Percentiles rank a stretch among this genome's conserved stretches.
These are phyloP conservation scores for Brachypodius melanocephalos DNA, from an alignment of 2,113 vertebrate species.

Conservation along the genomic window DNA sequence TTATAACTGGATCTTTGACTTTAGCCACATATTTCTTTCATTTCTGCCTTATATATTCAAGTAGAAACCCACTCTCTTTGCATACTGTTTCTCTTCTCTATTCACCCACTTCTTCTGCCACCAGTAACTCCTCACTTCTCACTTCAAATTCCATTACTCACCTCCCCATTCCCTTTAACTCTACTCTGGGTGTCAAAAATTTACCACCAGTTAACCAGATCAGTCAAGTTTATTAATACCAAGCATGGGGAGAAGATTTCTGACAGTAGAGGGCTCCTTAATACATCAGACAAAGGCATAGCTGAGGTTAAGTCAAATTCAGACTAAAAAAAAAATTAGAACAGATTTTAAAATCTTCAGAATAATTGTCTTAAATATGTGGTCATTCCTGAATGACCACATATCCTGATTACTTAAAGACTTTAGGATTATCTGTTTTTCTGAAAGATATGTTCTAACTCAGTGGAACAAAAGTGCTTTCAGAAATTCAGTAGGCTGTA, in stretches of 20 bases:
- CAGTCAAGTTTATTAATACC: not conserved
- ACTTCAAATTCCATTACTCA: not conserved
- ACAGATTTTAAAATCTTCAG: not conserved
- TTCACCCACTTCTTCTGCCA: not conserved
- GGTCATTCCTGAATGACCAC: not conserved
- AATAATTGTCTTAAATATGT: not conserved
- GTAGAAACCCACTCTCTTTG: not conserved
- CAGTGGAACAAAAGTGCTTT: not conserved
- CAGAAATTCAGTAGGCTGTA: not conserved
- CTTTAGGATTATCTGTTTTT: not conserved
- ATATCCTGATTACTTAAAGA: not conserved
- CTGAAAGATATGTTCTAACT: not conserved
- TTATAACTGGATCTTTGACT: not conserved
- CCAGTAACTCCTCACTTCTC: not conserved
- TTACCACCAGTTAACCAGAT: not conserved
- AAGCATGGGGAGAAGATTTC: constrained; percentile 28
- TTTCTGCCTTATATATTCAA: not conserved
- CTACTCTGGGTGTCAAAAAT: not conserved
- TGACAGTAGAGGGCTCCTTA: constrained; percentile 64
- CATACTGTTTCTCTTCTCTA: not conserved
- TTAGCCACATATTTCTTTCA: not conserved
- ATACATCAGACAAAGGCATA: constrained; percentile 37
- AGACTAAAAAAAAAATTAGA: not conserved
- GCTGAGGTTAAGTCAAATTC: not conserved
- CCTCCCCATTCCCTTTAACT: not conserved